phyloP scores from a whole-genome alignment of 1,140 invertebrate species.

The Streblospio benedicti region DNA sequence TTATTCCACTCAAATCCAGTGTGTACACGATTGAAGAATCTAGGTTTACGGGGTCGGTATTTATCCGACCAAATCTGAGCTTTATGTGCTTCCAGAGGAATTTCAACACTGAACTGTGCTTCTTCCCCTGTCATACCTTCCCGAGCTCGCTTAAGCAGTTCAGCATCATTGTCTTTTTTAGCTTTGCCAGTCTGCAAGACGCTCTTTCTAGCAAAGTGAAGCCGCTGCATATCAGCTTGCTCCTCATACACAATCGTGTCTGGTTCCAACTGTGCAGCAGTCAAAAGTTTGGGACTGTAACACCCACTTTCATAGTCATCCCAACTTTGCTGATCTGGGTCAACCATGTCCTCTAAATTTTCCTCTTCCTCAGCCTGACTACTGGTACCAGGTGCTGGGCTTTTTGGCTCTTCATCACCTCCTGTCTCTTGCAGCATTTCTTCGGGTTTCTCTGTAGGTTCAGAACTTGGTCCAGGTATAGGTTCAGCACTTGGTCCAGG shows the following conservation, averaged over 20 bases:
- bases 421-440: no score
- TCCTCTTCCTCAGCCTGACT: conserved; percentile 51
- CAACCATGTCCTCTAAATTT: no score
- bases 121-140: conserved; percentile 75
- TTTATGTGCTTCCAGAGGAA: conserved; percentile 61
- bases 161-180: conserved; percentile 49
- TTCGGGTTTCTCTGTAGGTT: no score
- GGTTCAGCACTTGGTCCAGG: neutral
- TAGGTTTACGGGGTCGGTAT: conserved; percentile 89
- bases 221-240: conserved; percentile 66
- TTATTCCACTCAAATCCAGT: conserved; percentile 99
- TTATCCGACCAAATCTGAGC: conserved; percentile 96
- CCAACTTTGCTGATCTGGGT: conserved; percentile 32
- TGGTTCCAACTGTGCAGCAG: conserved; percentile 64
- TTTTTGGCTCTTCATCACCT: neutral
- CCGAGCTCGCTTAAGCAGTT: conserved; percentile 61
- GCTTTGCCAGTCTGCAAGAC: conserved; percentile 53
- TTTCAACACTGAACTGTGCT: conserved; percentile 85
- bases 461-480: no score
- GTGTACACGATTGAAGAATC: conserved; percentile 87
- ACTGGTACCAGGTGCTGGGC: neutral
- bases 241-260: conserved; percentile 70
- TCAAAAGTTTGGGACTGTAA: conserved; percentile 74
- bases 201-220: conserved; percentile 58
- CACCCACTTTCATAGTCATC: conserved; percentile 66